Percentiles rank a stretch among this genome's conserved stretches.
phyloP scores from a whole-genome alignment of 2,888 invertebrate genomes.

The Andricus quercusramuli region DNA sequence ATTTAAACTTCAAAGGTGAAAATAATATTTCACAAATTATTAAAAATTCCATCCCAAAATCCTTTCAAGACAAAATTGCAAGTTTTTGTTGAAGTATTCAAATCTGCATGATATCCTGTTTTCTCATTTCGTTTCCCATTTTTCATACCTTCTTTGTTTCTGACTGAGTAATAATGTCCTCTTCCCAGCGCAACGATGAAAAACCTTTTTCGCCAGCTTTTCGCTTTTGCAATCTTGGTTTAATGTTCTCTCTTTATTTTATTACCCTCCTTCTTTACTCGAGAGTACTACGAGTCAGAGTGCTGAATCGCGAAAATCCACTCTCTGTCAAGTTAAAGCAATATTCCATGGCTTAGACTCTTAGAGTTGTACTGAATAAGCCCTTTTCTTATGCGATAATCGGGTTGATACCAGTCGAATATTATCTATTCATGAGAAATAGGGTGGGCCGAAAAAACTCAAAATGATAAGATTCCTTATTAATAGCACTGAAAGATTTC shows the following conservation, averaged over 20 bases:
- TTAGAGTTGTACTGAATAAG: background rate
- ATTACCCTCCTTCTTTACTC: background rate
- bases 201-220: background rate
- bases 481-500: no score
- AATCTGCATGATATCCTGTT: background rate
- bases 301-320: constrained; percentile 14
- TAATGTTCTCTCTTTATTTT: constrained; percentile 7
- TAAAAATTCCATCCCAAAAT: background rate
- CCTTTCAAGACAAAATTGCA: background rate
- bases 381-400: background rate
- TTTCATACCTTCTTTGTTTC: background rate
- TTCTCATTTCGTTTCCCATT: constrained; percentile 9
- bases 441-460: no score
- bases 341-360: background rate
- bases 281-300: background rate
- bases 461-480: no score
- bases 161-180: background rate
- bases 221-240: constrained; percentile 1
- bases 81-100: background rate
- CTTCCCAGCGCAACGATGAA: background rate
- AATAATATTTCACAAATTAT: background rate
- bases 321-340: background rate
- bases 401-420: background rate
- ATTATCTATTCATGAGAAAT: background rate
- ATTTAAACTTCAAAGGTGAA: background rate